Conservation (phyloP, 1,140 invertebrate species). For the Hycleus cichorii region DNA sequence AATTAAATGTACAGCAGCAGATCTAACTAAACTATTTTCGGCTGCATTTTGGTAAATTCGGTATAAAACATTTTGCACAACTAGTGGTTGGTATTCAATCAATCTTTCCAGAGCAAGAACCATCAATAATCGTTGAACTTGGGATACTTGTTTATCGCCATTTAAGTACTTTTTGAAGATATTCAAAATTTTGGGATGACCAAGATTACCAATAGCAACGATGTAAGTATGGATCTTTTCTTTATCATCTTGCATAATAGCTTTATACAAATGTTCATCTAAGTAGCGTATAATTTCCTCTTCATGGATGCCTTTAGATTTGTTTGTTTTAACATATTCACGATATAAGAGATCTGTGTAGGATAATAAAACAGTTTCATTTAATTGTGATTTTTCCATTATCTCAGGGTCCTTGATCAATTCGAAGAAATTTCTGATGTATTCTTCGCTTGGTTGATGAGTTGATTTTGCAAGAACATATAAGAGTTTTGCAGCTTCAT, state of each 20-base stretch:
- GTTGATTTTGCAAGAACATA: conserved; percentile 44
- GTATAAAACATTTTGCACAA: conserved; percentile 50
- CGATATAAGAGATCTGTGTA: conserved; percentile 49
- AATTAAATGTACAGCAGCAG: conserved; percentile 51
- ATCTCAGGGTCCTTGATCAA: conserved; percentile 46
- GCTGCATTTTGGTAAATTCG: conserved; percentile 58
- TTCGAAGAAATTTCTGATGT: conserved; percentile 50
- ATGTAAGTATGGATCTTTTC: conserved; percentile 52
- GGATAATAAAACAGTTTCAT: conserved; percentile 48
- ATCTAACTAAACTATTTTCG: conserved; percentile 56
- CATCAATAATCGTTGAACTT: conserved; percentile 55
- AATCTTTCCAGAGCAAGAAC: conserved; percentile 48
- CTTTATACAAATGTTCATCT: conserved; percentile 44
- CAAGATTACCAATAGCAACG: conserved; percentile 55
- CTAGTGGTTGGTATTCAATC: conserved; percentile 42
- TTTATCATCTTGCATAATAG: conserved; percentile 45
- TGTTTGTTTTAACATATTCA: conserved; percentile 47
- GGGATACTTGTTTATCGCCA: conserved; percentile 46
- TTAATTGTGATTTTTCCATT: conserved; percentile 42
- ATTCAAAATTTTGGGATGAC: conserved; percentile 49
- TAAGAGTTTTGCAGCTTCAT: conserved; percentile 51
- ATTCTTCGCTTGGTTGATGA: conserved; percentile 54
- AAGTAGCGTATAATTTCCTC: conserved; percentile 55
- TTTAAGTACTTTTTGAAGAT: conserved; percentile 61
- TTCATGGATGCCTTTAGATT: conserved; percentile 48